These are phyloP conservation scores for Cosmia pyralina DNA, from an alignment of 2,888 invertebrate genomes.

Conservation along the genomic window DNA sequence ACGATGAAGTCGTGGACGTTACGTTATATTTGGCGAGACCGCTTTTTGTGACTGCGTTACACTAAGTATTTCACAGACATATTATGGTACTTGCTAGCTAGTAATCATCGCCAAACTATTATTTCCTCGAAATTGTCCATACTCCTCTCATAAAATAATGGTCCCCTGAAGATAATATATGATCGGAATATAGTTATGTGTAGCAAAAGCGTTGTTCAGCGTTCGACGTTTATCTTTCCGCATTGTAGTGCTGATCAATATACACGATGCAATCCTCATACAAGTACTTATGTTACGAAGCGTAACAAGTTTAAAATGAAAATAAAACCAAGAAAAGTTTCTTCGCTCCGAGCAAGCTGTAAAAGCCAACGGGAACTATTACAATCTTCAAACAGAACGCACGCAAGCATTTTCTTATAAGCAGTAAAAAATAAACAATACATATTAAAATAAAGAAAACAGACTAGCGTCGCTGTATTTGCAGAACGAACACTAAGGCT, in stretches of 20 bases:
- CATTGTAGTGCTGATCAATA: conserved; percentile 19
- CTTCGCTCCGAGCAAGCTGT: conserved; percentile 43
- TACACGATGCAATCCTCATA: conserved; percentile 4
- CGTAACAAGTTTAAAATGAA: conserved; percentile 54
- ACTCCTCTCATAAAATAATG: not conserved
- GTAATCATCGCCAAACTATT: not conserved
- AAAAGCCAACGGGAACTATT: conserved; percentile 46
- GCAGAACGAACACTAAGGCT: not conserved
- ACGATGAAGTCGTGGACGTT: no score
- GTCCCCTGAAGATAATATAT: not conserved
- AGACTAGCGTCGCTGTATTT: not conserved
- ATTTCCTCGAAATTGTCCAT: not conserved
- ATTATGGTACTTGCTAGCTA: no score
- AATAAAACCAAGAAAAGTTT: conserved; percentile 51
- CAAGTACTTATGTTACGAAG: conserved; percentile 27
- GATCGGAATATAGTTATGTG: not conserved
- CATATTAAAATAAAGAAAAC: conserved; percentile 14
- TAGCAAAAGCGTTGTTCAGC: not conserved
- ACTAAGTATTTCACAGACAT: not conserved
- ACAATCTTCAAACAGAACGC: conserved; percentile 52
- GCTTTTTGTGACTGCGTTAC: not conserved
- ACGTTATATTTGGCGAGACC: not conserved
- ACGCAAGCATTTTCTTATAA: conserved; percentile 45
- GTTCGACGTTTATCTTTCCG: not conserved
- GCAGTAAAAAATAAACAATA: conserved; percentile 37